Evolutionary conservation across 1,140 invertebrate genomes (phyloP), one percentile per base, ranked within the genome.

Genomic region (Drosophila mayri): DNA sequence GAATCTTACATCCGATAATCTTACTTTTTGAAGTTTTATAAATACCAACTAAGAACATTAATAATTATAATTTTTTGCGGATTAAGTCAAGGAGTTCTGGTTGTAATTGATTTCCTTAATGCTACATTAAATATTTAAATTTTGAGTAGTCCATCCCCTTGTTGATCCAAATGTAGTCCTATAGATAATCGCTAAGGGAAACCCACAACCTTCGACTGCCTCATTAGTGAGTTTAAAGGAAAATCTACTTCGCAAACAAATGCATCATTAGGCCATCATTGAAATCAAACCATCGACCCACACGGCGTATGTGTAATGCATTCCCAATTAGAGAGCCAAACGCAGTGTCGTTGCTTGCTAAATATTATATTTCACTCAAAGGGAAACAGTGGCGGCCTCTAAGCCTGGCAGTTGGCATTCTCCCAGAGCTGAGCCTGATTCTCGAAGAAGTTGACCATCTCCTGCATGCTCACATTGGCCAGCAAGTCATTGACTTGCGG

Each of bases 401-500:
- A 52, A 4, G 35, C 20, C 49, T 62, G 30, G 22, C 66, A 74
- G 3, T 47, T 25, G 49, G 28, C 49, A 20, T 22, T 47, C 20
- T 62, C 40, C 37, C 57, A 75, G 22, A n/a, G 16, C 22, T 62
- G 28, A 9, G 67, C 49, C 30, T 54, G n/a, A 4, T 20, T 37
- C 3, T 49, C 18, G 30, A 30, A 41, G 57, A 59, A 70, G 20
- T 66, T 44, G 7, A 81, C 78, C 37, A 91, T 9, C 35, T 91
- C 52, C 9, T 18, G 38, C 72, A 91, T 62, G 40, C 44, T 81
- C 3, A 77, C 30, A 12, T 55, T 38, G 10, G 61, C 55, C 22
- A 91, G 60, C 44, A 66, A 1, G 0, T 81, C 47, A 25, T 91
- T 79, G 3, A 76, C 10, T 12, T 12, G 7, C 12, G 77, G 77